phyloP scores from a whole-genome alignment of 2,797 vertebrate species.

The Numenius phaeopus region DNA sequence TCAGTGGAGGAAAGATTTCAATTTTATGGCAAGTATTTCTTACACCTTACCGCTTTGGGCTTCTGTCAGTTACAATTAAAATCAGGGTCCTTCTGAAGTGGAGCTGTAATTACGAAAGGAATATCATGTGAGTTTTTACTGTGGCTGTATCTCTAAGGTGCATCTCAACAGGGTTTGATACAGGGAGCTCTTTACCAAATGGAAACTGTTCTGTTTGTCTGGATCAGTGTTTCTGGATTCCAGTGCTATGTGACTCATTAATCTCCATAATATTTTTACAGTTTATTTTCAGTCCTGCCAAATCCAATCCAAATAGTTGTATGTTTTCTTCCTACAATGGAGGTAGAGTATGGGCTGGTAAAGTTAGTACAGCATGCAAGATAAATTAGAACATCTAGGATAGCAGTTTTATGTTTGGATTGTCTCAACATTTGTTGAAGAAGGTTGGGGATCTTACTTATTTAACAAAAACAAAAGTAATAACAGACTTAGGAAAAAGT shows the following conservation, averaged over 20 bases:
- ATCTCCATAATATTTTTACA: neutral
- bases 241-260: neutral
- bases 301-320: neutral
- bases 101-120: neutral
- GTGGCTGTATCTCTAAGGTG: neutral
- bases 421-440: neutral
- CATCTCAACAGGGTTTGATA: neutral
- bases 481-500: neutral
- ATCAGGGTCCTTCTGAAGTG: neutral
- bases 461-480: neutral
- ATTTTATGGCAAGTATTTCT: neutral
- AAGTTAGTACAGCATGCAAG: neutral
- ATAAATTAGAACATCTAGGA: neutral
- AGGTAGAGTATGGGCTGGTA: neutral
- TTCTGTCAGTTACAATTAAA: neutral
- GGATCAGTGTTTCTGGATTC: neutral
- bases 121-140: neutral
- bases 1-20: neutral
- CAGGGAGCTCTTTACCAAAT: neutral
- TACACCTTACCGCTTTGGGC: neutral
- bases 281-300: slow-evolving; percentile 1
- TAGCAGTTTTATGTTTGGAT: neutral
- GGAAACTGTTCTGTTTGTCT: neutral
- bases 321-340: neutral
- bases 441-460: neutral